These are phyloP conservation scores for Oedothorax gibbosus DNA, from an alignment of 1,140 invertebrate genomes.

Conservation along the genomic window DNA sequence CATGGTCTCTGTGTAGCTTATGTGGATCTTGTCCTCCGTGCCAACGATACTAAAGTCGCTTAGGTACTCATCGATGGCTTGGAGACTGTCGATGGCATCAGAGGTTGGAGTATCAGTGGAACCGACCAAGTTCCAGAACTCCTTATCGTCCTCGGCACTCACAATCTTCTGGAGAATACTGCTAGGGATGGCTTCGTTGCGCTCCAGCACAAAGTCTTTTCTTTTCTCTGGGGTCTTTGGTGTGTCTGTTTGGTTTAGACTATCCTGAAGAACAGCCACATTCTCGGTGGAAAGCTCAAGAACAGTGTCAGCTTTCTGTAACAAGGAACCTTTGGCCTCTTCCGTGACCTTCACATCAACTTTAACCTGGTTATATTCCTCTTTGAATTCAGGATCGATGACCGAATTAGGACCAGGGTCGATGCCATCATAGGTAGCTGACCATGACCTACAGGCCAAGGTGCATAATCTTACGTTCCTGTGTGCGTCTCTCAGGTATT, in stretches of 20 bases:
- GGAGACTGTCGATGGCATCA: constrained; percentile 38
- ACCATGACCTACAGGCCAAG: constrained; percentile 82
- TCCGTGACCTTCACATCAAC: neutral
- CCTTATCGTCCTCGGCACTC: constrained; percentile 52
- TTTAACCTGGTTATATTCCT: constrained; percentile 5
- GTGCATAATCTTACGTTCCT: constrained; percentile 80
- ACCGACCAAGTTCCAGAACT: constrained; percentile 56
- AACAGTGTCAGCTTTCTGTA: constrained; percentile 25
- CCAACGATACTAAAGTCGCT: constrained; percentile 24
- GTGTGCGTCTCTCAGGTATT: constrained; percentile 81
- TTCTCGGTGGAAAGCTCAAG: constrained; percentile 45
- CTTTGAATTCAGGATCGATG: constrained; percentile 8
- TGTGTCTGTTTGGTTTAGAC: constrained; percentile 11
- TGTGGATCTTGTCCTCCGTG: constrained; percentile 3
- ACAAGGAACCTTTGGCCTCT: neutral
- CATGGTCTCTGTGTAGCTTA: constrained; percentile 12
- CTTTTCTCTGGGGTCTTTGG: neutral
- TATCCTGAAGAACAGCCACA: constrained; percentile 47
- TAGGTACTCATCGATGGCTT: constrained; percentile 49
- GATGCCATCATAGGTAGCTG: constrained; percentile 79
- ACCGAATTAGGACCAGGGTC: constrained; percentile 68
- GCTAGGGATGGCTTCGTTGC: constrained; percentile 17
- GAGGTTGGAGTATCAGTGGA: constrained; percentile 39
- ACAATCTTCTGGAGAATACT: constrained; percentile 42
- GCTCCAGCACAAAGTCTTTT: constrained; percentile 2